Percentiles rank a stretch among this genome's conserved stretches.
These are phyloP conservation scores for Prunella fulvescens DNA, from an alignment of 2,113 vertebrate species.

Conservation along the genomic window DNA sequence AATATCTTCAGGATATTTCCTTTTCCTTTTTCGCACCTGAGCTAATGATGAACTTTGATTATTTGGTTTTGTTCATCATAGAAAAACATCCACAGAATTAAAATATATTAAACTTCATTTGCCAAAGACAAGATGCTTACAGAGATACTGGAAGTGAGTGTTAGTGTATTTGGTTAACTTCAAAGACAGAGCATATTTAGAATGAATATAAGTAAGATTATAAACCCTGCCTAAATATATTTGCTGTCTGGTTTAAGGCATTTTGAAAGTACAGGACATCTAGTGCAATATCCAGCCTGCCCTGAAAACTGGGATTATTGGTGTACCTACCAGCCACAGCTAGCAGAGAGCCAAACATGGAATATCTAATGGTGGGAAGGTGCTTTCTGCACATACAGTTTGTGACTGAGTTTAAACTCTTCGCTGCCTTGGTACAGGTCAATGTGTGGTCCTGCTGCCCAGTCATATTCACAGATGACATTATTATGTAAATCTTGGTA, in stretches of 20 bases:
- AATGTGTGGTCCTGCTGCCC: neutral
- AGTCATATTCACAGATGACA: neutral
- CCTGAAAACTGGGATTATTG: neutral
- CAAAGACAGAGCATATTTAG: neutral
- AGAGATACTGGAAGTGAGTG: neutral
- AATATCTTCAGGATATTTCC: neutral
- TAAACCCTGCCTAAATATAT: neutral
- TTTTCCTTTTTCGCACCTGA: neutral
- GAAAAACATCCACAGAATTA: neutral
- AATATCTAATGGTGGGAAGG: neutral
- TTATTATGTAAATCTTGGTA: neutral
- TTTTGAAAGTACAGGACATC: constrained; percentile 13
- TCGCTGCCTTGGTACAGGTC: neutral
- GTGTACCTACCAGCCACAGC: neutral
- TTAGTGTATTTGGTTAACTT: neutral
- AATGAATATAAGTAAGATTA: neutral
- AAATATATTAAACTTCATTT: neutral
- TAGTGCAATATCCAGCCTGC: neutral
- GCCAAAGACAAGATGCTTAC: neutral
- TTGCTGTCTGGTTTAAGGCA: neutral
- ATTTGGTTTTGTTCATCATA: neutral
- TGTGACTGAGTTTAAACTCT: neutral
- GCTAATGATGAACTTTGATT: neutral
- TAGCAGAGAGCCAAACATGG: neutral
- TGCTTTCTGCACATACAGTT: neutral